Evolutionary conservation across 1,140 invertebrate genomes (phyloP).

Genomic region (Stenopsyche tienmushanensis): DNA sequence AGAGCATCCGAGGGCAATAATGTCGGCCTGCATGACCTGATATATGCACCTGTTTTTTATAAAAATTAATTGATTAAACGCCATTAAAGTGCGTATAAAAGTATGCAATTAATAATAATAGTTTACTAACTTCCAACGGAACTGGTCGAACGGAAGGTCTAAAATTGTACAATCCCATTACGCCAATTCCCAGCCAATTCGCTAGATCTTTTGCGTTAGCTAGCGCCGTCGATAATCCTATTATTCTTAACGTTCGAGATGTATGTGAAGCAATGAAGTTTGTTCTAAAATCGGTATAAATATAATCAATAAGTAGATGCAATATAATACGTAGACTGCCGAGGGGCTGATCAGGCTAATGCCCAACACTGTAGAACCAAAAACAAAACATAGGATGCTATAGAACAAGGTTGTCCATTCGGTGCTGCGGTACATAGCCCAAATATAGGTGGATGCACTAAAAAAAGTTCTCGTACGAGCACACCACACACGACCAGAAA

Average conservation of each 20-base stretch:
- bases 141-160: slow-evolving; percentile 96
- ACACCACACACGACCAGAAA: too few relatives aligned
- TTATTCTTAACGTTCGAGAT: slow-evolving; percentile 73
- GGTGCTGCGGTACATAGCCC: too few relatives aligned
- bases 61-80: slow-evolving; percentile 2
- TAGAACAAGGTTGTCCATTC: too few relatives aligned
- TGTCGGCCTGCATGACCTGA: slow-evolving; percentile 93
- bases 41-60: slow-evolving; percentile 56
- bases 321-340: too few relatives aligned
- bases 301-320: slow-evolving; percentile 1
- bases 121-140: slow-evolving; percentile 91
- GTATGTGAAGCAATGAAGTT: slow-evolving; percentile 93
- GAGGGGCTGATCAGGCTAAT: too few relatives aligned
- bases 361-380: too few relatives aligned
- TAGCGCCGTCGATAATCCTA: slow-evolving; percentile 95
- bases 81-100: not conserved
- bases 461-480: too few relatives aligned
- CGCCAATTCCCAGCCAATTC: slow-evolving; percentile 91
- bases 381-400: too few relatives aligned
- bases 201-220: slow-evolving; percentile 97
- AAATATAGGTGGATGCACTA: too few relatives aligned
- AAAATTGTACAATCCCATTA: slow-evolving; percentile 96
- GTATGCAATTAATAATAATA: too few relatives aligned
- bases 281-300: slow-evolving; percentile 54
- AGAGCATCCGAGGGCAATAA: slow-evolving; percentile 98